These are phyloP conservation scores for Byasa hedistus DNA, from an alignment of 2,888 invertebrate species.

Conservation along the genomic window DNA sequence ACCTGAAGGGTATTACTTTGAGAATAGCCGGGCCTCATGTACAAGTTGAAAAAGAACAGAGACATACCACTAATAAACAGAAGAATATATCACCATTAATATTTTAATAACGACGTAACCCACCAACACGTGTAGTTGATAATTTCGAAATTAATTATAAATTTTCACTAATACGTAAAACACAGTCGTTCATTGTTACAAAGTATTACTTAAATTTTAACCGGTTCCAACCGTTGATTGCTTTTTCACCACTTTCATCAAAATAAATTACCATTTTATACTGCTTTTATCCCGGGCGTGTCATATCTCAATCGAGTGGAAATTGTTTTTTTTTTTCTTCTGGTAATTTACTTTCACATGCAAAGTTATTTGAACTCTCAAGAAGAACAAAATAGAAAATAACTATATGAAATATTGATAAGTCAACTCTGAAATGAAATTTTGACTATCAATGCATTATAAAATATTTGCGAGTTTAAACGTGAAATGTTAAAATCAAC, in stretches of 20 bases:
- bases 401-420: neutral
- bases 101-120: too few relatives aligned
- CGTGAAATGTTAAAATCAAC: too few relatives aligned
- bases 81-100: too few relatives aligned
- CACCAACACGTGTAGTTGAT: too few relatives aligned
- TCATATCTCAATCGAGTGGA: conserved; percentile 6
- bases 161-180: neutral
- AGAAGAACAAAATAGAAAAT: neutral
- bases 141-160: neutral
- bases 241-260: conserved; percentile 1
- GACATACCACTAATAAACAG: too few relatives aligned
- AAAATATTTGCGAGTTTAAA: too few relatives aligned
- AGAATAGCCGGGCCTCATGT: too few relatives aligned
- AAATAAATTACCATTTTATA: conserved; percentile 6
- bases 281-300: conserved; percentile 2
- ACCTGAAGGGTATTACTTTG: too few relatives aligned
- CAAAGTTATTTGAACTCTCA: neutral
- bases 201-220: neutral
- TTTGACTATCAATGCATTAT: too few relatives aligned
- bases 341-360: neutral
- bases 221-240: neutral
- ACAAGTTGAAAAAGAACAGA: too few relatives aligned
- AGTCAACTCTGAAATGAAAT: neutral
- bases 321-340: neutral
- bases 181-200: neutral